Base-by-base conservation (phyloP, 2,797 vertebrate genomes). In the Phataginus tetradactyla region DNA sequence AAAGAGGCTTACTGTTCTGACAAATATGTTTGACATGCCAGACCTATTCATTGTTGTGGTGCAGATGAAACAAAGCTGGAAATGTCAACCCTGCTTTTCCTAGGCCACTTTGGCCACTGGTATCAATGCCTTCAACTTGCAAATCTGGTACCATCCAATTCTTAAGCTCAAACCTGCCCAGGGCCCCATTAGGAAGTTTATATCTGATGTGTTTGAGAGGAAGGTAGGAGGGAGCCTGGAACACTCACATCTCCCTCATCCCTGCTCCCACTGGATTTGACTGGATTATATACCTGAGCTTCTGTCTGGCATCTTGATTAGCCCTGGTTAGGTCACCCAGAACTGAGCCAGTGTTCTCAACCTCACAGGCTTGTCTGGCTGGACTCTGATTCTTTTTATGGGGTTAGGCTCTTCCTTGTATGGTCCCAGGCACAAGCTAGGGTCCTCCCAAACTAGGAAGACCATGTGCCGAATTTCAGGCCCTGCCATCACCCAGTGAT, bases 281-380 rank as follows among this genome's bases (percentile, higher is more conserved):
- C 32, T 66, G 49, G 57, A 86, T 63, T 69, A 86, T n/a, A 66
- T 21, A 87, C 34, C 12, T 64, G 27, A 37, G 57, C 29, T 72
- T 92, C 39, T 94, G n/a, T 57, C n/a, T 86, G 32, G 66, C 20
- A 49, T 86, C 66, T 72, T 90, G 45, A 57, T 88, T 55, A 96
- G 80, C 42, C 4, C 15, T 72, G 59, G 17, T 49, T 87, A 68
- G 32, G 57, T 61, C 27, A 71, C 37, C 20, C 25, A 88, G 63
- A 86, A 81, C 11, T 5, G 2, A 96, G 66, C 63, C 57, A 89
- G 39, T 68, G 42, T 74, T 90, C 61, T 85, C 81, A 86, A 68
- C 14, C 6, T 53, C 34, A 29, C 25, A 80, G 66, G 53, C 37
- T 77, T 93, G 23, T 17, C 42, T 94, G 79, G 68, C 11, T 39